Percentiles rank a stretch among this genome's conserved stretches.
phyloP scores from a whole-genome alignment of 2,797 vertebrate species.

The Orestias chungarensis region DNA sequence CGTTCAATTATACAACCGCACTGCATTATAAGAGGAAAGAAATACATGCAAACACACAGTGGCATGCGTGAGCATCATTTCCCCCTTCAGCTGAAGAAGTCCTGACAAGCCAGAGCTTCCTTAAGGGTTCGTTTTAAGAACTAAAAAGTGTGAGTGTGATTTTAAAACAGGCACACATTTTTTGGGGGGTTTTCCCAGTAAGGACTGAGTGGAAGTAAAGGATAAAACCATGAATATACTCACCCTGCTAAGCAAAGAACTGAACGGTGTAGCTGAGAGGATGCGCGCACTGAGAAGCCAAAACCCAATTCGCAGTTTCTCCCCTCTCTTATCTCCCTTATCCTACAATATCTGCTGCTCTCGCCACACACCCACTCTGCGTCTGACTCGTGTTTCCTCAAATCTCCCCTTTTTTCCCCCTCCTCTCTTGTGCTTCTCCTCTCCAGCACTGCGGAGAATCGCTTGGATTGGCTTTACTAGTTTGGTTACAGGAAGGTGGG shows the following conservation, averaged over 20 bases:
- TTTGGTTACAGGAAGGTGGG: conserved; percentile 62
- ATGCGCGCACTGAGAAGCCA: conserved; percentile 61
- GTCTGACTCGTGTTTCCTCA: conserved; percentile 28
- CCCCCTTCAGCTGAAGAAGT: conserved; percentile 29
- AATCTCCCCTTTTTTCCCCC: conserved; percentile 29
- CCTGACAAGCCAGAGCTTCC: conserved; percentile 32
- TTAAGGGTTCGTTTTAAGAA: conserved; percentile 9
- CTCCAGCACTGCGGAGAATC: conserved; percentile 79
- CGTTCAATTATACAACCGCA: conserved; percentile 24
- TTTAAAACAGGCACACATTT: conserved; percentile 1
- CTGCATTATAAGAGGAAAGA: not conserved
- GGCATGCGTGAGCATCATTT: conserved; percentile 12
- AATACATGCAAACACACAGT: conserved; percentile 12
- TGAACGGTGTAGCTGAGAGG: conserved; percentile 50
- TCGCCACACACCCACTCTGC: conserved; percentile 27
- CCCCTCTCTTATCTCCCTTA: conserved; percentile 15
- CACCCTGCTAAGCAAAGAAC: conserved; percentile 68
- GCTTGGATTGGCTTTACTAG: conserved; percentile 70
- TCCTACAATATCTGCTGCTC: conserved; percentile 23
- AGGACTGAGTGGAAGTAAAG: not conserved
- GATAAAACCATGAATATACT: conserved; percentile 49
- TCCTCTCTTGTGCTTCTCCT: conserved; percentile 26
- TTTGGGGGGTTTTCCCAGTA: not conserved
- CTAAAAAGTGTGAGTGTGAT: conserved; percentile 22
- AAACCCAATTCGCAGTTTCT: conserved; percentile 60